A percentile compares a stretch with the other conserved stretches of the same genome.
These are phyloP conservation scores for Lasioglossum marginatum DNA, from an alignment of 2,888 invertebrate genomes.

Conservation along the genomic window DNA sequence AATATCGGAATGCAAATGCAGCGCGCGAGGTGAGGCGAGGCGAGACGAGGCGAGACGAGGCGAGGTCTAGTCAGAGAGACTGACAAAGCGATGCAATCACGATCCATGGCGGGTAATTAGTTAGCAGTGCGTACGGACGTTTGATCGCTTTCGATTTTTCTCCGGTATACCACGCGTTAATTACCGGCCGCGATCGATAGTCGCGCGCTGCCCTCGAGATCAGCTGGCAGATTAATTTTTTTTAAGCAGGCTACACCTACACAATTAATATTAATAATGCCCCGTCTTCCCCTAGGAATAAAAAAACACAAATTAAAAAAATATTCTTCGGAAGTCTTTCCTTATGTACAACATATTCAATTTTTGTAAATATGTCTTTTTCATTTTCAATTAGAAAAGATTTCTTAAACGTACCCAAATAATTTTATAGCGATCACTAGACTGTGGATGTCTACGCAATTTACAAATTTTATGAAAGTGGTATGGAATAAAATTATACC, in stretches of 20 bases:
- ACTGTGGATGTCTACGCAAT: no score
- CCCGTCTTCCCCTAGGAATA: background rate
- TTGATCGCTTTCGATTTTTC: conserved; percentile 82
- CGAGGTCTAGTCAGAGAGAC: conserved; percentile 67
- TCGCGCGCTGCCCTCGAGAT: conserved; percentile 50
- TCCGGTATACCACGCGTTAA: conserved; percentile 75
- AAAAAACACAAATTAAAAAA: background rate
- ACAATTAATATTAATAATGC: background rate
- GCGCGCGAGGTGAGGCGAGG: conserved; percentile 68
- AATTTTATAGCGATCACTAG: no score
- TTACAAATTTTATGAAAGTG: no score
- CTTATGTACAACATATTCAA: no score
- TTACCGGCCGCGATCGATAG: conserved; percentile 73
- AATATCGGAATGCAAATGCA: conserved; percentile 81
- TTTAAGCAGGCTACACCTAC: conserved; percentile 15
- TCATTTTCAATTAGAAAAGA: background rate
- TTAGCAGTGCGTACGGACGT: conserved; percentile 76
- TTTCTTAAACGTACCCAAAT: no score
- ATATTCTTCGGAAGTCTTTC: background rate
- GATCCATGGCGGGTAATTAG: conserved; percentile 82
- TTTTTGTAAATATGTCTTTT: background rate
- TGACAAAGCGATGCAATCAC: conserved; percentile 83
- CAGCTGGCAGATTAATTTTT: conserved; percentile 56
- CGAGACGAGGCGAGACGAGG: conserved; percentile 66
- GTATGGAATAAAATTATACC: no score